Conservation (phyloP, 2,113 vertebrate genomes). For the Herpetotheres cachinnans region DNA sequence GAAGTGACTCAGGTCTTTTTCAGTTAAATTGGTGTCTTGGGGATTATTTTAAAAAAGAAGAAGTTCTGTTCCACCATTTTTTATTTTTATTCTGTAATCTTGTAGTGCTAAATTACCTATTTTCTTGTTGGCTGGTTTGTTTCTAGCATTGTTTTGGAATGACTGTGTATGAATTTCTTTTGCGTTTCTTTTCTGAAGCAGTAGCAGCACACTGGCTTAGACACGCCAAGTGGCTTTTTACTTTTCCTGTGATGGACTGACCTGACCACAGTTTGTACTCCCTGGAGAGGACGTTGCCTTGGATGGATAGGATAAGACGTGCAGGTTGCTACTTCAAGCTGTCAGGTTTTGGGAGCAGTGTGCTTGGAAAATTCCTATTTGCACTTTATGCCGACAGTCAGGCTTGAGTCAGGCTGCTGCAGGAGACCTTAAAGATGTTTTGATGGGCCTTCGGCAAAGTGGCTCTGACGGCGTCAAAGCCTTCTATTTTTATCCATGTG, state of each 20-base stretch:
- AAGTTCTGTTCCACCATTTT: background rate
- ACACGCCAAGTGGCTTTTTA: background rate
- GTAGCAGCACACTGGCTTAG: background rate
- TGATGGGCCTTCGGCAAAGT: background rate
- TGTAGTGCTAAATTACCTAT: background rate
- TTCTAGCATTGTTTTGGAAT: background rate
- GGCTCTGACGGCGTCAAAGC: background rate
- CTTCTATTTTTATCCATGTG: background rate
- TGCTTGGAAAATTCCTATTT: background rate
- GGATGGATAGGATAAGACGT: background rate
- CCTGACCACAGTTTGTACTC: background rate
- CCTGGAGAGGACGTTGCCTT: background rate
- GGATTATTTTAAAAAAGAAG: accelerated
- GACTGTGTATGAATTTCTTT: background rate
- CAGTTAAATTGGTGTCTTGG: background rate
- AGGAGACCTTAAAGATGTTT: background rate
- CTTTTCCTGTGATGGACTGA: background rate
- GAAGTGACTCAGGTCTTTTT: background rate
- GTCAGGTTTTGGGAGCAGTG: background rate
- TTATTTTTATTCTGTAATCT: background rate
- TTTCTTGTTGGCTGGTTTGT: background rate
- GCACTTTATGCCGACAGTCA: background rate
- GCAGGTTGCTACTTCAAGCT: background rate
- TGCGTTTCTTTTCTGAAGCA: background rate
- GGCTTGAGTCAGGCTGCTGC: background rate